Evolutionary conservation across 2,113 vertebrate genomes (phyloP).

Genomic region (Mus pahari): DNA sequence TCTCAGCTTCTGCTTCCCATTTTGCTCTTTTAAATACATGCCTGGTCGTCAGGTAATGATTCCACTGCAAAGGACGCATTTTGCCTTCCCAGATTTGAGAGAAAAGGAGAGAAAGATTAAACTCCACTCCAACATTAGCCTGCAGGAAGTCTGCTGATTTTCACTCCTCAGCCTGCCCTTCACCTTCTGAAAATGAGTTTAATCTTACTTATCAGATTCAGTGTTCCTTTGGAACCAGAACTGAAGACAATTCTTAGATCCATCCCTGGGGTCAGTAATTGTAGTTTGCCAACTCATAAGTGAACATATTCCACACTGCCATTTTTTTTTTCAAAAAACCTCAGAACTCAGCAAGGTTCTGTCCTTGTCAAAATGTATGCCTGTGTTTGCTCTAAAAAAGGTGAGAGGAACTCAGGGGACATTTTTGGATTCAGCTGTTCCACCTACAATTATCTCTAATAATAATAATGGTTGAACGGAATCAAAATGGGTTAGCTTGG

Average conservation of each 20-base stretch:
- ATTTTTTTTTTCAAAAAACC: neutral
- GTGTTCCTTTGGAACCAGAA: neutral
- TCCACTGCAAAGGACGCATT: neutral
- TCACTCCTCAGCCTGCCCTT: neutral
- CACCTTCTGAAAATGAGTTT: neutral
- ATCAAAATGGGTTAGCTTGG: conserved; percentile 69
- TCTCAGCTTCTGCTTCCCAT: neutral
- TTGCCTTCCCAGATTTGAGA: neutral
- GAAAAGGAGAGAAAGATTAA: neutral
- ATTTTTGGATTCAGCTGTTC: conserved; percentile 64
- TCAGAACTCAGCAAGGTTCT: conserved; percentile 49
- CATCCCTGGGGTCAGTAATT: neutral
- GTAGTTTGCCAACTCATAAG: conserved; percentile 45
- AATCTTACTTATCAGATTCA: neutral
- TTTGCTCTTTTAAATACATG: neutral
- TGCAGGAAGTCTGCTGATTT: neutral
- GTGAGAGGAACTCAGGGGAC: neutral
- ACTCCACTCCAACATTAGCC: neutral
- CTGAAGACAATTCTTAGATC: neutral
- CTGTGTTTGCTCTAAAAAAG: conserved; percentile 38
- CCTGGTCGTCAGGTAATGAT: neutral
- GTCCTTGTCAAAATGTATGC: conserved; percentile 45
- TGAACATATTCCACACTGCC: neutral
- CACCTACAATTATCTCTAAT: conserved; percentile 77
- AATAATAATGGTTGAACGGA: conserved; percentile 72